phyloP scores from a whole-genome alignment of 2,113 vertebrate species.

The Dromas ardeola region DNA sequence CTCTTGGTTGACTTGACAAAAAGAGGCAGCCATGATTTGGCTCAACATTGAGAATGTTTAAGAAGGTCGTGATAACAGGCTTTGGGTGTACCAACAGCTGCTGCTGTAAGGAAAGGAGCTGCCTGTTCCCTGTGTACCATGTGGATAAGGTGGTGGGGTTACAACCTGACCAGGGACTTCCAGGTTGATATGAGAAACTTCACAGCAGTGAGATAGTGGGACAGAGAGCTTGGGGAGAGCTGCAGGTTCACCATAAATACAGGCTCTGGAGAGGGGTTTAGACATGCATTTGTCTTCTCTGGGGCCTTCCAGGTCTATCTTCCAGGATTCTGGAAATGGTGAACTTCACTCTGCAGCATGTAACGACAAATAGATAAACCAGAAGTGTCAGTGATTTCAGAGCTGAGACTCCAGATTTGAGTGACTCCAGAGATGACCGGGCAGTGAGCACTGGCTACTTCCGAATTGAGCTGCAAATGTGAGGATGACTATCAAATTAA shows the following conservation, averaged over 20 bases:
- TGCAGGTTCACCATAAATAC: not conserved
- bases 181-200: not conserved
- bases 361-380: not conserved
- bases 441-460: not conserved
- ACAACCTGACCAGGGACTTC: not conserved
- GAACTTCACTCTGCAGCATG: not conserved
- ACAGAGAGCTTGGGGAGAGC: not conserved
- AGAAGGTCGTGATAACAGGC: not conserved
- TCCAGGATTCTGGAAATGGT: not conserved
- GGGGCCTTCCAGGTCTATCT: not conserved
- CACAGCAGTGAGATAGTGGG: not conserved
- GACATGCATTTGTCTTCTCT: not conserved
- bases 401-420: not conserved
- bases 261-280: not conserved
- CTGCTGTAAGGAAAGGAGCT: not conserved
- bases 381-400: not conserved
- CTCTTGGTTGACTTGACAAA: not conserved
- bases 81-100: not conserved
- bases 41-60: not conserved
- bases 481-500: not conserved
- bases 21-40: not conserved
- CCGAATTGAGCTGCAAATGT: not conserved
- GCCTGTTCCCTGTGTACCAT: accelerated
- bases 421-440: not conserved
- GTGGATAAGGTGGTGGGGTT: not conserved